phyloP scores from a whole-genome alignment of 2,113 vertebrate genomes.

The Rhinopomastus cyanomelas region DNA sequence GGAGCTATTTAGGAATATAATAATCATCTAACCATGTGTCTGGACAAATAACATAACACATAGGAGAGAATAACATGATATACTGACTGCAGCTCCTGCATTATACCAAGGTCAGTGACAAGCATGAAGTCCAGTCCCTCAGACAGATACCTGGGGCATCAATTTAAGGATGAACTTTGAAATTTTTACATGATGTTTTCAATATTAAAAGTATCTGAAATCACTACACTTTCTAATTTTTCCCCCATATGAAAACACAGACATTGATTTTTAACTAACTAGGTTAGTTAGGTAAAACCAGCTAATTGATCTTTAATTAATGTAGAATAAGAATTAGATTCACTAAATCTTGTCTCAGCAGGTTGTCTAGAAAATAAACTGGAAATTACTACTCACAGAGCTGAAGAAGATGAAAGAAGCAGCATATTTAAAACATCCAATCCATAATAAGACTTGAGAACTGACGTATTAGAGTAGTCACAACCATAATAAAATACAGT shows the following conservation, averaged over 20 bases:
- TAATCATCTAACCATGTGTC: not conserved
- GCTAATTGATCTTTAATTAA: too few species aligned
- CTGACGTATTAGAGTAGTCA: not conserved
- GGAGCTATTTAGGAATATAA: not conserved
- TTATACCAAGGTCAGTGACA: not conserved
- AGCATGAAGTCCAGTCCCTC: not conserved
- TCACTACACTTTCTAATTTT: not conserved
- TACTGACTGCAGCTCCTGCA: not conserved
- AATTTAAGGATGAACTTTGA: not conserved
- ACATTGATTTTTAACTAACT: not conserved
- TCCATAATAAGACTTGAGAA: not conserved
- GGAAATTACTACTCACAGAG: not conserved
- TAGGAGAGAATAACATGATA: not conserved
- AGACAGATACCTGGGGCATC: not conserved
- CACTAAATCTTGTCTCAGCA: not conserved
- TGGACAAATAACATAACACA: not conserved
- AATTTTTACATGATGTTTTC: not conserved
- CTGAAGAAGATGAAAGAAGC: constrained; percentile 4
- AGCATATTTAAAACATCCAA: not conserved
- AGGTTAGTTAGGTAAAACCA: too few species aligned
- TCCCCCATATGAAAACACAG: not conserved
- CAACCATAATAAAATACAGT: not conserved
- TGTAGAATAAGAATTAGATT: constrained; percentile 35
- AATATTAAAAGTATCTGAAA: not conserved
- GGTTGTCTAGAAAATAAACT: constrained; percentile 6